phyloP scores from a whole-genome alignment of 2,797 vertebrate genomes.

The Pangasius mekongensis region DNA sequence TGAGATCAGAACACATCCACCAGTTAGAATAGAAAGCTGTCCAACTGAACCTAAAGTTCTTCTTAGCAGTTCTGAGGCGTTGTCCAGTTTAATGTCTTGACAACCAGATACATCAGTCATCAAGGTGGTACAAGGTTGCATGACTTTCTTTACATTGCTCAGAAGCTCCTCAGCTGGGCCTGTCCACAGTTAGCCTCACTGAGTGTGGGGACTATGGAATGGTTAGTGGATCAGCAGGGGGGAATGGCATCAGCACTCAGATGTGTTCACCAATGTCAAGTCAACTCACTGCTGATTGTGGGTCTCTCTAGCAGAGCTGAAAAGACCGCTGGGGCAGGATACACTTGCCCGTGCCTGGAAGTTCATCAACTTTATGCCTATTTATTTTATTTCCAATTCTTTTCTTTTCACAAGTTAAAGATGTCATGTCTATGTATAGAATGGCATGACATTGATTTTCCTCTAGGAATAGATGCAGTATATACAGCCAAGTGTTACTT shows the following conservation, averaged over 20 bases:
- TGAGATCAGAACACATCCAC: neutral
- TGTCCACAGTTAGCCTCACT: neutral
- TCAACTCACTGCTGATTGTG: neutral
- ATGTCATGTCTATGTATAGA: conserved; percentile 1
- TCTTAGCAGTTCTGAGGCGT: neutral
- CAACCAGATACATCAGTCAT: neutral
- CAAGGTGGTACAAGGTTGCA: too few species aligned
- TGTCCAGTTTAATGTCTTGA: neutral
- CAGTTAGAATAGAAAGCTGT: neutral
- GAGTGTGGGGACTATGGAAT: neutral
- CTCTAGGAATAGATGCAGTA: neutral
- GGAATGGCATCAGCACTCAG: neutral
- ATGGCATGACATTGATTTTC: neutral
- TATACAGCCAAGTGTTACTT: neutral
- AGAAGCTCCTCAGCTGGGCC: neutral
- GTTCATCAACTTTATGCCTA: neutral
- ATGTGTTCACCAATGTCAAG: neutral
- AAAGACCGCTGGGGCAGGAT: neutral
- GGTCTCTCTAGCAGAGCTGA: neutral
- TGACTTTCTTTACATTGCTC: neutral
- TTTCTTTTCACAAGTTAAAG: neutral
- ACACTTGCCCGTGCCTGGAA: neutral
- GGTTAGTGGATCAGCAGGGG: neutral
- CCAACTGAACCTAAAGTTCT: neutral
- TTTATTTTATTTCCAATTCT: neutral